Conservation (phyloP, 2,113 vertebrate genomes). For the Zosterops pallidus region DNA sequence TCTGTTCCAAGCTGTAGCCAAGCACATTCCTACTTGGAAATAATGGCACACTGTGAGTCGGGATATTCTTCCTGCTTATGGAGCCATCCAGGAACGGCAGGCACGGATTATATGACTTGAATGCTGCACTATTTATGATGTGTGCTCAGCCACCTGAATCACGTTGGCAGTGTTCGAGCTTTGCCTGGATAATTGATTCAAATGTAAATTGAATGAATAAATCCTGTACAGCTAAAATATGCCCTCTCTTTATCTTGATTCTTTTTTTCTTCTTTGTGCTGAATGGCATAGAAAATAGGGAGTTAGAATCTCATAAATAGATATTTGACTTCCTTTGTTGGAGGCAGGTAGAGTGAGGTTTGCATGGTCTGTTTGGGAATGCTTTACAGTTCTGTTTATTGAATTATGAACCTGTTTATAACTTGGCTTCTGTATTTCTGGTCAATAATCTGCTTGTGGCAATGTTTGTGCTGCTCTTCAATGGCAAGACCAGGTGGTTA, state of each 20-base stretch:
- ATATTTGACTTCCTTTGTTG: neutral
- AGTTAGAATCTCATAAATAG: constrained; percentile 25
- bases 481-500: neutral
- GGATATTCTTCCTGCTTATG: neutral
- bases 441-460: neutral
- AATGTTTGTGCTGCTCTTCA: neutral
- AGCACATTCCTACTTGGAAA: fast-evolving
- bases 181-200: constrained; percentile 53
- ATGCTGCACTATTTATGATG: neutral
- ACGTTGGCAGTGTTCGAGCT: neutral
- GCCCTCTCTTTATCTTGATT: constrained; percentile 22
- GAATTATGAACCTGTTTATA: neutral
- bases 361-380: neutral
- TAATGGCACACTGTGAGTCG: fast-evolving
- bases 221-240: constrained; percentile 33
- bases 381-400: neutral
- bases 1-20: neutral
- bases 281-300: neutral
- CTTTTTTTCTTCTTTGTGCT: neutral
- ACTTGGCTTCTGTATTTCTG: neutral
- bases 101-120: neutral
- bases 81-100: neutral
- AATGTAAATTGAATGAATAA: constrained; percentile 48
- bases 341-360: neutral
- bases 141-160: constrained; percentile 47